phyloP scores from a whole-genome alignment of 2,113 vertebrate genomes.

The Sterrhoptilus dennistouni region DNA sequence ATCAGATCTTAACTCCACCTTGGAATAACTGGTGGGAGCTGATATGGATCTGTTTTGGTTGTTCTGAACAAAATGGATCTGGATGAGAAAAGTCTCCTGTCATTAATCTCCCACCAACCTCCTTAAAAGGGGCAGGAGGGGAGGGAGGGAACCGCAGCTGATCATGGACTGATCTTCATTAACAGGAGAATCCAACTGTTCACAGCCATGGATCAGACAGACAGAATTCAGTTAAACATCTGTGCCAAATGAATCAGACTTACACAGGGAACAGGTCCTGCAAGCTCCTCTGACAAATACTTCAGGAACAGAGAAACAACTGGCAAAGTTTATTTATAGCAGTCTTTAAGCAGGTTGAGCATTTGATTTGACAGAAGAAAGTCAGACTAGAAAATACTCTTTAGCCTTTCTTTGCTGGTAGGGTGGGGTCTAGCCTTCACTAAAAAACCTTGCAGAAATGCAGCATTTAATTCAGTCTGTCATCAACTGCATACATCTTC shows the following conservation, averaged over 20 bases:
- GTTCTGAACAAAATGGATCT: neutral
- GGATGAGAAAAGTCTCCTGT: neutral
- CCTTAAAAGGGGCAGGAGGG: neutral
- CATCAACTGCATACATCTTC: neutral
- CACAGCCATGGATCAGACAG: neutral
- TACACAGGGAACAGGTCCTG: neutral
- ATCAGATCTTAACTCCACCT: neutral
- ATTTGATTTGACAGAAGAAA: neutral
- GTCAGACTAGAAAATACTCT: neutral
- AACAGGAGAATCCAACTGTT: neutral
- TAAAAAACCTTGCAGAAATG: neutral
- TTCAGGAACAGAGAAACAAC: neutral
- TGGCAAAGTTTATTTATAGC: neutral
- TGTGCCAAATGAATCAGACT: neutral
- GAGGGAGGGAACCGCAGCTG: neutral
- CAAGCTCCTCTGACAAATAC: neutral
- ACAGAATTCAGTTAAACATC: neutral
- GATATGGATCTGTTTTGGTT: neutral
- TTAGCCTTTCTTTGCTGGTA: neutral
- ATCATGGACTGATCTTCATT: neutral
- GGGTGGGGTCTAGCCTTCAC: neutral
- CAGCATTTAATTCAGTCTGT: neutral
- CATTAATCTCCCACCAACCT: neutral
- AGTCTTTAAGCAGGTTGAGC: neutral
- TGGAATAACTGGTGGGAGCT: neutral